Evolutionary conservation across 2,797 vertebrate genomes (phyloP).

Genomic region (Balearica regulorum): DNA sequence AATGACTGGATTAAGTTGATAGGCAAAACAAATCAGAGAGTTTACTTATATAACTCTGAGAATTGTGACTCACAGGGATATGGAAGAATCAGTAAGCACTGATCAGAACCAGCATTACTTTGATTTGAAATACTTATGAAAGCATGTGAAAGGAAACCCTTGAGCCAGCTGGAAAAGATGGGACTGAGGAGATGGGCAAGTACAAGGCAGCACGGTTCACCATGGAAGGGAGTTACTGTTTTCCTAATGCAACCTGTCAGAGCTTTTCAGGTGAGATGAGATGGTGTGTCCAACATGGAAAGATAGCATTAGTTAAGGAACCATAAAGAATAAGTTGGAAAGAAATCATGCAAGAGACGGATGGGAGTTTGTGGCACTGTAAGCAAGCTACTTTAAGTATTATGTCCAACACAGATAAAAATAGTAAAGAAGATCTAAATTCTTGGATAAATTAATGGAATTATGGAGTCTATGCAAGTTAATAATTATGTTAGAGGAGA

Average conservation of each 20-base stretch:
- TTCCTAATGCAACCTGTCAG: neutral
- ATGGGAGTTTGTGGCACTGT: neutral
- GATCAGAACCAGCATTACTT: neutral
- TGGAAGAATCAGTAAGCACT: neutral
- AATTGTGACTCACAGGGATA: no score
- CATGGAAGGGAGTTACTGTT: neutral
- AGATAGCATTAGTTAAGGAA: neutral
- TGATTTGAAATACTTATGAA: neutral
- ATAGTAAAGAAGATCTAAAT: neutral
- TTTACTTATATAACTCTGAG: neutral
- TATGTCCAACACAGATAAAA: neutral
- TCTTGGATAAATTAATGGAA: neutral
- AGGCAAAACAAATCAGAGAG: neutral
- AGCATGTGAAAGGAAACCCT: neutral
- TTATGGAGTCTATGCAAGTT: rapidly evolving
- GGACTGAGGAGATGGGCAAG: neutral
- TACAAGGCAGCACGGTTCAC: neutral
- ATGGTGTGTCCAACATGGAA: neutral
- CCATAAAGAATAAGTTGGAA: neutral
- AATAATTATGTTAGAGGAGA: neutral
- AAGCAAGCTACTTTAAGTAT: neutral
- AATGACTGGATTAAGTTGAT: neutral
- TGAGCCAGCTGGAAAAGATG: neutral
- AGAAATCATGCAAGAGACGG: neutral
- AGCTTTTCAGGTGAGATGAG: neutral